phyloP scores from a whole-genome alignment of 2,888 invertebrate species.

The Tetanocera ferruginea region DNA sequence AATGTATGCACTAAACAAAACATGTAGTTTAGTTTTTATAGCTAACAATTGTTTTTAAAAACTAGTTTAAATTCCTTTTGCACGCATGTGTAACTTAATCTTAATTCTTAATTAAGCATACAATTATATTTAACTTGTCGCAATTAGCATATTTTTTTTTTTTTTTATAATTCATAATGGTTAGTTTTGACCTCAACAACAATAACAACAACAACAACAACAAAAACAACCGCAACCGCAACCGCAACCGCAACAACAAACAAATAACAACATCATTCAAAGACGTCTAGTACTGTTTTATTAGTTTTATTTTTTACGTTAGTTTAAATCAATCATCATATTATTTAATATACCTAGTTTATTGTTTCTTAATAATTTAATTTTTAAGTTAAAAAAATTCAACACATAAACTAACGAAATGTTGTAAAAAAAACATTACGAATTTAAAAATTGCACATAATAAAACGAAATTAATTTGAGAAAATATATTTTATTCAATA shows the following conservation, averaged over 20 bases:
- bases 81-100: not conserved
- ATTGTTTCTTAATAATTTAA: slow-evolving; percentile 26
- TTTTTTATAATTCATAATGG: not conserved
- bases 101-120: not conserved
- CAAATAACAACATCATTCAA: slow-evolving; percentile 41
- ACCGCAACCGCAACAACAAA: slow-evolving; percentile 12
- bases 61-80: slow-evolving; percentile 11
- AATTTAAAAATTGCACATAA: slow-evolving; percentile 18
- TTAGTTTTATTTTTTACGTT: slow-evolving; percentile 35
- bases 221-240: not conserved
- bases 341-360: slow-evolving; percentile 20
- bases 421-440: slow-evolving; percentile 7
- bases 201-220: slow-evolving; percentile 1
- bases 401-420: slow-evolving; percentile 1
- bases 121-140: slow-evolving; percentile 10
- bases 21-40: not conserved
- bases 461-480: slow-evolving; percentile 7
- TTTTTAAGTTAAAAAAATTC: not conserved
- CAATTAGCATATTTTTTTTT: slow-evolving; percentile 23
- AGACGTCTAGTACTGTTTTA: slow-evolving; percentile 43
- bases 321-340: slow-evolving; percentile 26
- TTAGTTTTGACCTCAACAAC: slow-evolving; percentile 9
- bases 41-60: not conserved
- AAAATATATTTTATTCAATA: slow-evolving; percentile 29
- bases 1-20: not conserved